Evolutionary conservation across 2,113 vertebrate genomes (phyloP), one percentile per base, ranked within the genome.

Genomic region (Halcyon malimbica): DNA sequence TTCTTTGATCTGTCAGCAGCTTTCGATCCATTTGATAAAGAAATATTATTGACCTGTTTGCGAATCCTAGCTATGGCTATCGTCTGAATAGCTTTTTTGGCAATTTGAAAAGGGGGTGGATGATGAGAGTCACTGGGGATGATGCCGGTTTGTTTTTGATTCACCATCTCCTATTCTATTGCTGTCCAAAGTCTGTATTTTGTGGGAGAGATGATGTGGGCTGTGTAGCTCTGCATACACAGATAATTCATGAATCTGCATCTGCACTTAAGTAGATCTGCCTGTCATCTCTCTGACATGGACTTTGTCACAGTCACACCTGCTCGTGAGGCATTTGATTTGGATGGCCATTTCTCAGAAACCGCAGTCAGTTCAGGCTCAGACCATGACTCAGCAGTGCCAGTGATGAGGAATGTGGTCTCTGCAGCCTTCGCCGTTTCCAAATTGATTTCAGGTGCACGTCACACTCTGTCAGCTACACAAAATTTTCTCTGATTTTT

Each of bases 381-480:
- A 53, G 77, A 48, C 88, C 51, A 10, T 95, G 94, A 96, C 69
- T 95, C 92, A 94, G 95, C 95, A 93, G 73, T 5, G 1, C 64
- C 78, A 25, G 80, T 60, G 84, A 31, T 57, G 83, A 96, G 88
- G 80, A 92, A 75, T 84, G 88, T 90, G 92, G 56, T 64, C 77
- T 95, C 39, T 9, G 31, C 90, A 91, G 70, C 63, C 69, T 81
- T 75, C 8, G 4, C 73, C 89, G 89, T 91, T 93, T 93, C 95
- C 87, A 89, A 82, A 92, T 79, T 80, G 37, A 94, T 95, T 96
- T 96, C 89, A 87, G 86, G 89, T 94, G 83, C 89, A 89, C 0
- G 10, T 82, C 92, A 84, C 73, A 80, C 83, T 53, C 79, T 75
- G 76, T 92, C 90, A 84, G 73, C 74, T 87, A 56, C 76, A 75